Evolutionary conservation across 2,113 vertebrate species (phyloP), one percentile per base, ranked within the genome.

Genomic region (Leptobrachium leishanense): DNA sequence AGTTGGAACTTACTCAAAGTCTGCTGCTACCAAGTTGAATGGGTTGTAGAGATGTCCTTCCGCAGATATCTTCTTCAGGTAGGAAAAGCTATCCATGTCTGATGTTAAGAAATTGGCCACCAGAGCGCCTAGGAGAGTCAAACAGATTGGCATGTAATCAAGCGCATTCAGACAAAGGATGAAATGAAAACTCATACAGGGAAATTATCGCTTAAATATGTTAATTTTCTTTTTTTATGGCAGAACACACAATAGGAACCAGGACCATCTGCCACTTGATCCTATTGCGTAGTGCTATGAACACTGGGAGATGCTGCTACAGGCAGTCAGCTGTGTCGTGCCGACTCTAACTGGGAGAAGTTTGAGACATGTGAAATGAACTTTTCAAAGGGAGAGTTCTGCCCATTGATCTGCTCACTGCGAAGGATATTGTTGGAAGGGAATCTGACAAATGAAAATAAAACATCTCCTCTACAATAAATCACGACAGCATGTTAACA

Each of bases 21-120:
- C 96, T 2, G 96, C 96, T 15, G 96, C 93, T 87, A 99, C 85
- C 86, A 99, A 94, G 88, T 99, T 99, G 86, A 99, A 99, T 85
- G 96, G 96, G 1, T 99, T 99, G 90, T 98, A 99, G 83, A 95
- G 87, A 79, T 97, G 95, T 83, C 95, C 91, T 82, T 99, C 96
- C 40, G 87, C 43, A 1, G 97, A 95, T 74, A 98, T 88, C 84
- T 96, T 98, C 90, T 95, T 96, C 87, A 98, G 85, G 88, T 99
- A 99, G 70, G 96, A 94, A 86, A 93, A 94, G 89, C 95, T 93
- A 87, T 98, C 96, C 84, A 92, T 57, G 70, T 96, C 94, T 6
- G 94, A 86, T 5, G 90, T 95, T 84, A 99, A 89, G 89, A 96
- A 98, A 86, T 96, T 96, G 50, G 95, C 86, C 67, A 97, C 97